Base-by-base conservation (phyloP, 2,888 invertebrate genomes). In the Azorinus chamasolen region DNA sequence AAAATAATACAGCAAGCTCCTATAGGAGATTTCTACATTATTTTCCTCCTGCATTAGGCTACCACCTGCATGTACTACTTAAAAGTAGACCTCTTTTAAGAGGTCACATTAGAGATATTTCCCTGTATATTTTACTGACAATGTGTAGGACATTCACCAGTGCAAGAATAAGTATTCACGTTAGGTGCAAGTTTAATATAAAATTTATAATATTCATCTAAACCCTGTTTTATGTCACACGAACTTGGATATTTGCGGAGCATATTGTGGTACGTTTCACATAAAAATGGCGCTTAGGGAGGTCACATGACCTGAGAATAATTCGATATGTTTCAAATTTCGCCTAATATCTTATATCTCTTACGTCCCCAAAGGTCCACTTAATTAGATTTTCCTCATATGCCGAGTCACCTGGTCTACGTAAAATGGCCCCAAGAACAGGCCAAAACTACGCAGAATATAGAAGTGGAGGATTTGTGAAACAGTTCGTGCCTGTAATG, bases 401-500 rank as follows among this genome's bases (percentile, higher is more conserved):
- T 50, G 14, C 22, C 22, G 12, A 20, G 50, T 50, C 50, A 50
- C 50, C 50, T 50, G 50, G 20, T 50, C 22, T 24, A 2, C 22
- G 50, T 32, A 32, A 32, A 32, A 32, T 32, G 32, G 32, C 32
- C 32, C 32, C 32, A 32, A 32, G 32, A 32, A 32, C 5, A 32
- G 10, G 10, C 32, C 10, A 6, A 32, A 32, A 32, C 5, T 32
- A 4, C 10, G 32, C 32, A 32, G 32, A 4, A 6, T n/a, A n/a
- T 32, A 6, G 10, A 32, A 32, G 32, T 32, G 10, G 5, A 6
- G 32, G 32, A 32, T 32, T 10, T 32, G 32, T 32, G 32, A 32
- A 32, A 32, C 32, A 32, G 10, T 32, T 32, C 32, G 32, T 32
- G 32, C 32, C 32, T 32, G 66, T 54, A 74, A 77, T 77, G 22